phyloP scores from a whole-genome alignment of 2,888 invertebrate genomes.

The Odiellus spinosus region DNA sequence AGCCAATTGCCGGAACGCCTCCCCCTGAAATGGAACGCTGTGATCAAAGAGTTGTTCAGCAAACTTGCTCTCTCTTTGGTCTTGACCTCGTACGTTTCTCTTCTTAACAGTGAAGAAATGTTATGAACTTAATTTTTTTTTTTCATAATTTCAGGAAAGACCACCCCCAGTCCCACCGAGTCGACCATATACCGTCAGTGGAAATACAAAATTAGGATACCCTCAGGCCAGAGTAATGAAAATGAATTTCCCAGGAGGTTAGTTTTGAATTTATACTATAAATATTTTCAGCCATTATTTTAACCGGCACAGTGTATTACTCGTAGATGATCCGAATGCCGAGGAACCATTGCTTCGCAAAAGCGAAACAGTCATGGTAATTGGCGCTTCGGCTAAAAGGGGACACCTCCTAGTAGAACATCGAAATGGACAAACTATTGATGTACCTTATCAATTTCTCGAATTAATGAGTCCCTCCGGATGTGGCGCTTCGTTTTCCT shows the following conservation, averaged over 20 bases:
- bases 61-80: conserved; percentile 76
- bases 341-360: conserved; percentile 38
- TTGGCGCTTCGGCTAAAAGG: conserved; percentile 67
- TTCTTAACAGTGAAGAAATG: background rate
- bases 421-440: conserved; percentile 46
- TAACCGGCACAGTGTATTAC: background rate
- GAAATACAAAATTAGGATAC: conserved; percentile 77
- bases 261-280: background rate
- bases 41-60: conserved; percentile 73
- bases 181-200: conserved; percentile 73
- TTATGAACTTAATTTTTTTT: background rate
- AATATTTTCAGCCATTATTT: conserved; percentile 1
- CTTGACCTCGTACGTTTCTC: conserved; percentile 53
- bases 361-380: conserved; percentile 71
- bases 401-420: conserved; percentile 78
- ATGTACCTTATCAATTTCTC: conserved; percentile 68
- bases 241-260: conserved; percentile 58
- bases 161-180: conserved; percentile 84
- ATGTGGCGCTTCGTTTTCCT: background rate
- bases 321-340: background rate
- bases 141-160: conserved; percentile 45
- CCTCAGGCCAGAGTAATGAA: conserved; percentile 84
- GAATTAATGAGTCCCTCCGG: conserved; percentile 37
- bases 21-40: conserved; percentile 72
- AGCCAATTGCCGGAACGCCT: conserved; percentile 72